Evolutionary conservation across 2,797 vertebrate genomes (phyloP).

Genomic region (Synanceia verrucosa): DNA sequence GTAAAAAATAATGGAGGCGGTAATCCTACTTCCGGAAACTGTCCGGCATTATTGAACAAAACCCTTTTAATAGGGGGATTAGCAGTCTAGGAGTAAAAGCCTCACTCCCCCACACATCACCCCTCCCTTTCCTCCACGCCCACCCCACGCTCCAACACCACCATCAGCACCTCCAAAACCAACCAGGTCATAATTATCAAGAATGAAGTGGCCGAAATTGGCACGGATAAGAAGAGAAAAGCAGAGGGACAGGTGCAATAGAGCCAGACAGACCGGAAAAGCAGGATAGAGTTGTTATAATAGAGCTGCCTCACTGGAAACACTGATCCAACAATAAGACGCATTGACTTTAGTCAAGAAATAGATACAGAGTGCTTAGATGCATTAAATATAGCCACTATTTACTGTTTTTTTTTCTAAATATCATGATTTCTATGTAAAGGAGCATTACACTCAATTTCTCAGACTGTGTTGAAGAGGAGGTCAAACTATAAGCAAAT

Average conservation of each 20-base stretch:
- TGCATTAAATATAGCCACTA: not conserved
- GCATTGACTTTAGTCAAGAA: not conserved
- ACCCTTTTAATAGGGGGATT: slow-evolving; percentile 98
- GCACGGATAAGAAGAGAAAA: slow-evolving; percentile 78
- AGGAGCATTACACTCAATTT: slow-evolving; percentile 24
- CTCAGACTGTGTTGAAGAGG: slow-evolving; percentile 13
- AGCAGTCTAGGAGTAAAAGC: slow-evolving; percentile 91
- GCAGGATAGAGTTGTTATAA: slow-evolving; percentile 13
- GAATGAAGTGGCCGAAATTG: slow-evolving; percentile 90
- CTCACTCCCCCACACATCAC: slow-evolving; percentile 79
- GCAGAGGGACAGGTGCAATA: slow-evolving; percentile 87
- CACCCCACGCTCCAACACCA: slow-evolving; percentile 61
- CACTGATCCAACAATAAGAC: not conserved
- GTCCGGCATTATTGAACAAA: slow-evolving; percentile 98
- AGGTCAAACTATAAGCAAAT: slow-evolving; percentile 55
- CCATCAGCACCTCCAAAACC: slow-evolving; percentile 79
- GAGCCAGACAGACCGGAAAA: slow-evolving; percentile 29
- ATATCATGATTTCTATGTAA: not conserved
- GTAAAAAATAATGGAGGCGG: slow-evolving; percentile 92
- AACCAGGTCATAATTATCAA: slow-evolving; percentile 97
- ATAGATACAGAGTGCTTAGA: not conserved
- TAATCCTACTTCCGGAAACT: slow-evolving; percentile 99
- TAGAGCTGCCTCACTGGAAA: not conserved
- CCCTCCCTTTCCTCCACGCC: slow-evolving; percentile 50
- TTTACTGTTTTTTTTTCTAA: not conserved